Percentiles rank a stretch among this genome's conserved stretches.
phyloP scores from a whole-genome alignment of 2,888 invertebrate species.

The Aproaerema taeniolella region DNA sequence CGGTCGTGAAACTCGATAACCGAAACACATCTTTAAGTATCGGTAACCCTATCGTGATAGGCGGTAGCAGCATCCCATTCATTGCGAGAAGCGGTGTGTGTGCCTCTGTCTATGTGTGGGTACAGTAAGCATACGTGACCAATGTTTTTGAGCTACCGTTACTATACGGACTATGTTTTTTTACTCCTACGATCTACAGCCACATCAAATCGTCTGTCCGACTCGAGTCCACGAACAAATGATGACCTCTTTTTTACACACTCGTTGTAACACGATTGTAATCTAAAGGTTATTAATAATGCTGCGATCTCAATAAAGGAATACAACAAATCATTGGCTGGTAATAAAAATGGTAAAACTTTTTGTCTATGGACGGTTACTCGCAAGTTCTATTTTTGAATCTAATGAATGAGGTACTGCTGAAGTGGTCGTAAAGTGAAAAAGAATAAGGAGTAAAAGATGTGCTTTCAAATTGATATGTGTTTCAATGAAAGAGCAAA shows the following conservation, averaged over 20 bases:
- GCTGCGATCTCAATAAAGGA: conserved; percentile 38
- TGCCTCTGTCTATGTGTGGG: conserved; percentile 21
- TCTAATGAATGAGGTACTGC: conserved; percentile 35
- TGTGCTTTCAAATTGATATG: conserved; percentile 44
- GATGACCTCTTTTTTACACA: conserved; percentile 45
- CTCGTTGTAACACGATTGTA: conserved; percentile 40
- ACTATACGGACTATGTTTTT: conserved; percentile 28
- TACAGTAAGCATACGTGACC: conserved; percentile 27
- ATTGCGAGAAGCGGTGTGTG: conserved; percentile 37
- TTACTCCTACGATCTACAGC: conserved; percentile 33
- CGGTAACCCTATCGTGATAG: conserved; percentile 51
- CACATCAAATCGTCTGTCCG: conserved; percentile 42
- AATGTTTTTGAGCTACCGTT: conserved; percentile 50
- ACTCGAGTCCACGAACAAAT: conserved; percentile 41
- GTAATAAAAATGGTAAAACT: conserved; percentile 27
- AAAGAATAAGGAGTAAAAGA: conserved; percentile 37
- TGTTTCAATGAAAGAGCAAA: conserved; percentile 59
- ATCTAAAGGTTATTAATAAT: conserved; percentile 43
- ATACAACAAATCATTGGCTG: conserved; percentile 32
- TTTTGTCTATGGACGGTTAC: conserved; percentile 19
- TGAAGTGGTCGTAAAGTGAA: conserved; percentile 30
- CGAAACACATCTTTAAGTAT: conserved; percentile 14
- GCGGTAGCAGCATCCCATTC: conserved; percentile 63
- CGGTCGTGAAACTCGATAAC: conserved; percentile 17
- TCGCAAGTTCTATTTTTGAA: conserved; percentile 41